Evolutionary conservation across 2,888 invertebrate genomes (phyloP).

Genomic region (Orthonychiurus folsomi): DNA sequence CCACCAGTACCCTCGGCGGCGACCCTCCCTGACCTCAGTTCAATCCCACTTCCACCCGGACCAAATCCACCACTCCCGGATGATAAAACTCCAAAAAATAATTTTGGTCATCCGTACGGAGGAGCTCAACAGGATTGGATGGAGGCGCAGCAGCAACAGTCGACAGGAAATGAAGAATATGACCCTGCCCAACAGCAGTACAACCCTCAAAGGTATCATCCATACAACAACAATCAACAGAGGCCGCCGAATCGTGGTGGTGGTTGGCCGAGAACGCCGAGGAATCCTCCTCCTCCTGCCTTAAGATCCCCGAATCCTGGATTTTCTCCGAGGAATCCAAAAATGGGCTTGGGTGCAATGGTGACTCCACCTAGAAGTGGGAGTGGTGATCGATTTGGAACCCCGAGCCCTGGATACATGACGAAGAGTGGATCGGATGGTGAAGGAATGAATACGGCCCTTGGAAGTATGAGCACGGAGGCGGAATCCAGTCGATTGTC

Average conservation of each 20-base stretch:
- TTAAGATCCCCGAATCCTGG: not conserved
- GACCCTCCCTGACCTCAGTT: conserved; percentile 27
- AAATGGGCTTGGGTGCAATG: not conserved
- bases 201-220: not conserved
- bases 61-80: conserved; percentile 5
- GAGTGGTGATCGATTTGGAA: not conserved
- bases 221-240: not conserved
- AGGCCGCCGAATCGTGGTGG: not conserved
- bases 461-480: not conserved
- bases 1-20: conserved; percentile 1
- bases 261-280: not conserved
- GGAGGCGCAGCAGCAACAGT: not conserved
- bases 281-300: not conserved
- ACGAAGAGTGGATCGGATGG: no score
- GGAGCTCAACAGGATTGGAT: not conserved
- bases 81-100: not conserved
- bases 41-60: conserved; percentile 32
- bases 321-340: not conserved
- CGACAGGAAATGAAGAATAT: not conserved
- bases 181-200: not conserved
- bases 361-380: not conserved
- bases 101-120: not conserved
- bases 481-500: not conserved
- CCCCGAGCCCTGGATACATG: not conserved
- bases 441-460: no score